Percentiles rank a stretch among this genome's conserved stretches.
Evolutionary conservation across 2,888 invertebrate species (phyloP).

Genomic region (Prosopocoilus inquinatus): DNA sequence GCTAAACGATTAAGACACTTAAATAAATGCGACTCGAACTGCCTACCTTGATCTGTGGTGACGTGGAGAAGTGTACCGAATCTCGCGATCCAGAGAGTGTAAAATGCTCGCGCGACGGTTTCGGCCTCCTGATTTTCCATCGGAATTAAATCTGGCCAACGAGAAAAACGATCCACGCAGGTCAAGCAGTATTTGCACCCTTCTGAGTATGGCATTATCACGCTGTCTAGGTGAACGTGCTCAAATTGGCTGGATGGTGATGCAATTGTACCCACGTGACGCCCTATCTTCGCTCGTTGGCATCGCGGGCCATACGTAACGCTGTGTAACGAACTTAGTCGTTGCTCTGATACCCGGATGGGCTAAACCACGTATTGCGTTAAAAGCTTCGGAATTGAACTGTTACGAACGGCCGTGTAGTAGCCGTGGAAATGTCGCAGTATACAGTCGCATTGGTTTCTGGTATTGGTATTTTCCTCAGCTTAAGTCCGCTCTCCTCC

Average conservation of each 20-base stretch:
- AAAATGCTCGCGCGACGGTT: constrained; percentile 34
- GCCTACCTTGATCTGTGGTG: no score
- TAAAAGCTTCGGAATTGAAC: not conserved
- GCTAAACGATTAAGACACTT: no score
- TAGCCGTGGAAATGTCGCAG: not conserved
- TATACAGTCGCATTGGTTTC: not conserved
- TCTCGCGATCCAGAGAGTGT: constrained; percentile 33
- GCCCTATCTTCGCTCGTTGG: constrained; percentile 37
- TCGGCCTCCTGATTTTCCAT: constrained; percentile 34
- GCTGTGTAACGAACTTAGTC: not conserved
- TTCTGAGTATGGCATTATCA: constrained; percentile 43
- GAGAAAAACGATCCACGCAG: constrained; percentile 36
- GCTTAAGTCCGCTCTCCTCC: not conserved
- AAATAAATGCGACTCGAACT: no score
- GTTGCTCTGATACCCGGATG: constrained; percentile 13
- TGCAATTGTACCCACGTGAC: constrained; percentile 31
- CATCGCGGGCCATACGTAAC: constrained; percentile 27
- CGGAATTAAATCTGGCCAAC: constrained; percentile 39
- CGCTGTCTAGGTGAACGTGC: constrained; percentile 48
- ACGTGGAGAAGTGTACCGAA: no score
- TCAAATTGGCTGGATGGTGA: constrained; percentile 36
- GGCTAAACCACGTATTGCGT: not conserved
- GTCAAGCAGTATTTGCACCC: constrained; percentile 39
- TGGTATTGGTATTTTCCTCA: not conserved
- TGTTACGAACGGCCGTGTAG: constrained; percentile 7